Evolutionary conservation across 2,888 invertebrate genomes (phyloP), one percentile per base, ranked within the genome.

Genomic region (Laspeyria flexula): DNA sequence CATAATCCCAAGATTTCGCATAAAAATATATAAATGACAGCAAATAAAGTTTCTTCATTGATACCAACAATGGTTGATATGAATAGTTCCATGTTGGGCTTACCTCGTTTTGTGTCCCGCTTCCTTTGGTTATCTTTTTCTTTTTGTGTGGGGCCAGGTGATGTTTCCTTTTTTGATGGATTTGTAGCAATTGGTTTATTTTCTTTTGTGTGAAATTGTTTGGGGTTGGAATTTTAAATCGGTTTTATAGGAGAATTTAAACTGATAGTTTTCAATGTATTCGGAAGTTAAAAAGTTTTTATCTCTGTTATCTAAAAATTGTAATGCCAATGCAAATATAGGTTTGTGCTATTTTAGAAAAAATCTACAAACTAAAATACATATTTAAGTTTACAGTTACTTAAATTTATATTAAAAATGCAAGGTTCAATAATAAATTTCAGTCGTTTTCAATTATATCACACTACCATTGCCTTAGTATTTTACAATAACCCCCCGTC

Each of bases 11-110:
- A 71, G 76, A 71, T 75, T 77, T 73, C 72, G 72, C 77, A 78
- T 79, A 79, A 83, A 79, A 79, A 80, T 74, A 9, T 51, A 86
- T 79, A 86, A 83, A 87, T 80, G 86, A 85, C 85, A 88, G 85
- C 83, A 88, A 90, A 89, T 85, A 87, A 72, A 75, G 74, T 77
- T 81, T 85, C 69, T 74, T 67, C 78, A 81, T 83, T 84, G 78
- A 78, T 75, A 66, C 52, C 45, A 52, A 85, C 83, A 81, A 84
- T 75, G 64, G 63, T 7, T 60, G 61, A 64, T 61, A 62, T 77
- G 81, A 83, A 83, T 80, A 69, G 59, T 58, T 40, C 49, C 56
- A 55, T 53, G 59, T 63, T 35, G 60, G 49, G 52, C 40, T 63
- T 52, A 56, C 56, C 47, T 59, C 53, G 55, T 70, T 65, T 70